Evolutionary conservation across 2,797 vertebrate genomes (phyloP), one percentile per base, ranked within the genome.

Genomic region (Manis javanica): DNA sequence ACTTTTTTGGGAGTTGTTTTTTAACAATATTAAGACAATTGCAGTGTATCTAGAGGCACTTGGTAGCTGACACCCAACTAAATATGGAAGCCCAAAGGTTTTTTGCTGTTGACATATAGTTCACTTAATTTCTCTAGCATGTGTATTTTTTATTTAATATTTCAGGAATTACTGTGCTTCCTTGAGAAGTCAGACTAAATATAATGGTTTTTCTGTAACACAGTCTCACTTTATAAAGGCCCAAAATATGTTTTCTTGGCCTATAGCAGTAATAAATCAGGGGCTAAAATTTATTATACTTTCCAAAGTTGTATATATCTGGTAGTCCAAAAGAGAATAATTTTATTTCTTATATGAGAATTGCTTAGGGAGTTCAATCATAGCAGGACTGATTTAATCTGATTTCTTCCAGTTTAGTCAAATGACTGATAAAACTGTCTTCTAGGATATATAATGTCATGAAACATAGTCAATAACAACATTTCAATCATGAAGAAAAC

Each of bases 401-500:
- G 7, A 61, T 93, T 90, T 94, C 49, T 75, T 68, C 42, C 15
- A n/a, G 2, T 94, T 95, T 66, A 93, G 37, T 24, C 24, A 95
- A 87, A 75, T 66, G 26, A 55, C 49, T 68, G 46, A 82, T 61
- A 49, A 91, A 92, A 53, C 14, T 90, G 10, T 29, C 34, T 88
- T 71, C 42, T 85, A 11, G 1, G 23, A 61, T 57, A 24, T 34
- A n/a, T 53, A 83, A 90, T 61, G 13, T 78, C 49, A 64, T 39
- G 31, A 92, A 94, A 68, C n/a, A 85, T 34, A 71, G 14, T 46
- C 39, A 92, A n/a, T 72, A 7, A 1, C 81, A 96, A 75, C 18
- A n/a, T 95, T 96, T 94, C 34, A 86, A 31, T 81, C 92, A 49
- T 57, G 63, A 59, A 81, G 59, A 93, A 90, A 94, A 57, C 29